Percentiles rank a stretch among this genome's conserved stretches.
Conservation (phyloP, 2,113 vertebrate species). For the Galemys pyrenaicus region DNA sequence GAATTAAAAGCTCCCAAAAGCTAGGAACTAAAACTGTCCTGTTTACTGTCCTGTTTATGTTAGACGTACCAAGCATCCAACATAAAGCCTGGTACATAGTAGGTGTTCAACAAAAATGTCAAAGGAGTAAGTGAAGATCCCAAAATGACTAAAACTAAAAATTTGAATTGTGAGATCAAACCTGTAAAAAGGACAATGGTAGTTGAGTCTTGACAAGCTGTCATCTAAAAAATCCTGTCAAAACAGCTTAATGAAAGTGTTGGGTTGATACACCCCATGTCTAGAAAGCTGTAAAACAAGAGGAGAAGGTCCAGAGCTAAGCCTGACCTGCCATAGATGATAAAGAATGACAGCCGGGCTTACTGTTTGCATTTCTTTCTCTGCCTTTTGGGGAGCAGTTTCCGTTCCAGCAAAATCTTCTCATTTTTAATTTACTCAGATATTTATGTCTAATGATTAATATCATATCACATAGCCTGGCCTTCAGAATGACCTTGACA, state of each 20-base stretch:
- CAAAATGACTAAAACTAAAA: not conserved
- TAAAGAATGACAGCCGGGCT: conserved; percentile 56
- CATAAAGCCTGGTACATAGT: not conserved
- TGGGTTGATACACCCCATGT: conserved; percentile 18
- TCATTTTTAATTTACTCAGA: conserved; percentile 48
- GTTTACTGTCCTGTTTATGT: not conserved
- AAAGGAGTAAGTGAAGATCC: not conserved
- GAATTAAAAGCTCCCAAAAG: not conserved
- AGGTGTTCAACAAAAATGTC: not conserved
- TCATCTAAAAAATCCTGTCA: conserved; percentile 38
- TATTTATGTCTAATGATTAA: conserved; percentile 58
- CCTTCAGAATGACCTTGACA: conserved; percentile 6
- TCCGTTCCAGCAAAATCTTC: conserved; percentile 30
- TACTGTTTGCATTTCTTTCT: conserved; percentile 69
- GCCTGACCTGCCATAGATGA: conserved; percentile 59
- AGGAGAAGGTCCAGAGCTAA: conserved; percentile 61
- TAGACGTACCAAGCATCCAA: not conserved
- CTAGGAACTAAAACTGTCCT: not conserved
- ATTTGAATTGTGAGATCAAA: not conserved
- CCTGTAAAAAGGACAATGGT: not conserved
- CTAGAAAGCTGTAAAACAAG: conserved; percentile 69
- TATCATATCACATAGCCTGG: not conserved
- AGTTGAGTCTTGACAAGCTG: not conserved
- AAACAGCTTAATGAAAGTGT: not conserved
- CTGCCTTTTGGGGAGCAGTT: conserved; percentile 55